Evolutionary conservation across 2,888 invertebrate genomes (phyloP), one percentile per base, ranked within the genome.

Genomic region (Melanchra persicariae): DNA sequence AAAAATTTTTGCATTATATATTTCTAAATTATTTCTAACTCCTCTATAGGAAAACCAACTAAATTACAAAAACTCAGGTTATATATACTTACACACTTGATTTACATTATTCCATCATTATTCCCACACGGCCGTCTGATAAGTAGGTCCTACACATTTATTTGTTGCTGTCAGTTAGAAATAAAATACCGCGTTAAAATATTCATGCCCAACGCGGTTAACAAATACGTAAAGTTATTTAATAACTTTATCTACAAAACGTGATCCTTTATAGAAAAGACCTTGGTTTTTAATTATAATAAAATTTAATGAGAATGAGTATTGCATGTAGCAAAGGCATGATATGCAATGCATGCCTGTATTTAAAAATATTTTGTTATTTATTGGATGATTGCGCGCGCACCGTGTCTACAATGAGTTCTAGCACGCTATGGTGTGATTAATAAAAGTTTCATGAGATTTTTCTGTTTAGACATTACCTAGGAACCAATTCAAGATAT

Each of bases 341-440:
- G 37, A 9, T 30, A 24, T 0, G n/a, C 24, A 43, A 49, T 22
- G 66, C 26, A 61, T 37, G 64, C 3, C 3, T 65, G 40, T 70
- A 52, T 60, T 40, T 59, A 65, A 62, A 63, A 57, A 34, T 1
- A 37, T 58, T 68, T 57, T 52, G 47, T 47, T 10, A 67, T 59
- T 49, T 57, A 66, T 54, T 79, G 19, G 52, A 49, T 19, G 47
- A 54, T 40, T 61, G 37, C 37, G 43, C 52, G 5, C 47, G 19
- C 22, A 54, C 30, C 4, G 34, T 15, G 37, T n/a, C 22, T 30
- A 22, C 15, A 12, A 77, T 81, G 17, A 58, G 52, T 65, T 72
- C n/a, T 17, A 67, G 61, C 82, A 81, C 77, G 79, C 66, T 54
- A 81, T 54, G 40, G 51, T 55, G 17, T 8, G 34, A 59, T 74